A percentile compares a stretch with the other conserved stretches of the same genome.
These are phyloP conservation scores for Lasioglossum vierecki DNA, from an alignment of 2,888 invertebrate species.

Conservation along the genomic window DNA sequence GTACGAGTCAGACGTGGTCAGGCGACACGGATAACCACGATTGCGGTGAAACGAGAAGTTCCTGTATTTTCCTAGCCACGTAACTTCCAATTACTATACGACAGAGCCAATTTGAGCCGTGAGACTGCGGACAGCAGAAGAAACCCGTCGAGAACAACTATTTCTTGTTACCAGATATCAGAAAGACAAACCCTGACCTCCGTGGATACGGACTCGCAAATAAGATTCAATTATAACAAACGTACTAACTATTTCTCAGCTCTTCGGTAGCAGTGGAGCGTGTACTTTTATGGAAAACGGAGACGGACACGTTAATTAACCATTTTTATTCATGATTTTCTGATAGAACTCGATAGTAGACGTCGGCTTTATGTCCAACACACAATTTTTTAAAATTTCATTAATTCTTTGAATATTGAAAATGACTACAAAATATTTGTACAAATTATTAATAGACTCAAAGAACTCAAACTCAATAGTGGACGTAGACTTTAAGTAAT, in stretches of 20 bases:
- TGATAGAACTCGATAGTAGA: neutral
- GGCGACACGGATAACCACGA: neutral
- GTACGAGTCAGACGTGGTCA: slow-evolving; percentile 27
- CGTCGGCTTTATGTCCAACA: neutral
- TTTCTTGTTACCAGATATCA: neutral
- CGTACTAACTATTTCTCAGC: neutral
- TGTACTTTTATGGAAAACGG: neutral
- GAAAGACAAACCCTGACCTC: neutral
- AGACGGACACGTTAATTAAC: neutral
- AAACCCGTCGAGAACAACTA: slow-evolving; percentile 1
- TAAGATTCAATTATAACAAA: neutral
- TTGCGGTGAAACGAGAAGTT: neutral
- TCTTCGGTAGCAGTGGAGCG: neutral
- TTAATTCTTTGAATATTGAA: too few species aligned
- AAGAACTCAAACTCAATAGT: too few species aligned
- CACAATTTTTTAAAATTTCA: too few species aligned
- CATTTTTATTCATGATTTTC: neutral
- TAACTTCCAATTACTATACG: slow-evolving; percentile 10
- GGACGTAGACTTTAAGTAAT: too few species aligned
- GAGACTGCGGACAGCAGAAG: neutral
- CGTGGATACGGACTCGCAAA: neutral
- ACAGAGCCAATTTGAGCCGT: neutral
- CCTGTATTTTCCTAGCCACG: neutral
- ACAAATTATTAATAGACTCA: too few species aligned
- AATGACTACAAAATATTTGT: too few species aligned